Percentiles rank a stretch among this genome's conserved stretches.
phyloP scores from a whole-genome alignment of 1,140 invertebrate genomes.

The Nephila pilipes region DNA sequence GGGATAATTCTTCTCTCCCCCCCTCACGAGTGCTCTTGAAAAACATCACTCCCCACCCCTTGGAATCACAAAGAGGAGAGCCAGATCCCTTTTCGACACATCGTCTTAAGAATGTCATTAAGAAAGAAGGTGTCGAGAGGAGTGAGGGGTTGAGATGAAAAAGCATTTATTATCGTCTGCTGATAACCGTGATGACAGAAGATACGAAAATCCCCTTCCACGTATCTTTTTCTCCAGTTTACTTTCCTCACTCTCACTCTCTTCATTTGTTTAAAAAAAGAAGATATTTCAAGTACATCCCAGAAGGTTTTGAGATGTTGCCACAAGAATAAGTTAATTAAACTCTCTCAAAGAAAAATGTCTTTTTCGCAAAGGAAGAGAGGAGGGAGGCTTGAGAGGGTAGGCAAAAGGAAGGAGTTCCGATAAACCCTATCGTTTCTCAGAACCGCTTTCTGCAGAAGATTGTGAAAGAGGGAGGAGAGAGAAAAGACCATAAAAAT shows the following conservation, averaged over 20 bases:
- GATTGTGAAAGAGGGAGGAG: neutral
- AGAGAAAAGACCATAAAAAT: neutral
- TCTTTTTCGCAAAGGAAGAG: neutral
- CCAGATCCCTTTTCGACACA: neutral
- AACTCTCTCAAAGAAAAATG: neutral
- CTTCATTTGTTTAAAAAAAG: neutral
- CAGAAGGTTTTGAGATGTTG: constrained; percentile 33
- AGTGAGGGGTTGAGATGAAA: neutral
- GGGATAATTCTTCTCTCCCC: too few relatives aligned
- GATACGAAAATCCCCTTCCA: neutral
- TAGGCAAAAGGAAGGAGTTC: too few relatives aligned
- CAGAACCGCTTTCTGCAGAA: neutral
- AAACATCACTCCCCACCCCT: neutral
- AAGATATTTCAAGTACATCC: neutral
- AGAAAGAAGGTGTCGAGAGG: neutral
- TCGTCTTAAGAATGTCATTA: constrained; percentile 21
- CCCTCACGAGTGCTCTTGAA: too few relatives aligned
- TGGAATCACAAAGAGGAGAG: neutral
- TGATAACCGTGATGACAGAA: neutral
- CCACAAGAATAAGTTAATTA: constrained; percentile 48
- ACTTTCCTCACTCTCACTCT: neutral
- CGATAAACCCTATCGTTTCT: constrained; percentile 1
- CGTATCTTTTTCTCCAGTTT: neutral
- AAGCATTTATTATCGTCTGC: neutral
- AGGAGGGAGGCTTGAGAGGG: neutral